These are phyloP conservation scores for Anisognathus igniventris DNA, from an alignment of 2,797 vertebrate species.

Conservation along the genomic window DNA sequence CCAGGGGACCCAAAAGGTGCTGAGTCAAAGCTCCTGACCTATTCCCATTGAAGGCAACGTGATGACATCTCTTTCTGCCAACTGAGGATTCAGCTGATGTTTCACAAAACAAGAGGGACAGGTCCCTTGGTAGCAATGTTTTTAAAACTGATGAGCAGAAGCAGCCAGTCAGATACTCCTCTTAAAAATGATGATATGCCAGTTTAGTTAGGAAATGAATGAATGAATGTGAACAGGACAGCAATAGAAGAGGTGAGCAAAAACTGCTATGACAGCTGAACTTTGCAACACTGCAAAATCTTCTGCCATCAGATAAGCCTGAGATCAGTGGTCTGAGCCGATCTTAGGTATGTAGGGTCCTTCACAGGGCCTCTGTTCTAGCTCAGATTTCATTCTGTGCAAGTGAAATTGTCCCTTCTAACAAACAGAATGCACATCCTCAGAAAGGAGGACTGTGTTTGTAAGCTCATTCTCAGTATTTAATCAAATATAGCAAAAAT, in stretches of 20 bases:
- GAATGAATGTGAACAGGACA: background rate
- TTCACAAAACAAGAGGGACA: background rate
- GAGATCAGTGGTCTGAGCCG: background rate
- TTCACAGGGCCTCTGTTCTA: background rate
- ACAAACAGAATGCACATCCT: background rate
- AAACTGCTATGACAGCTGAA: background rate
- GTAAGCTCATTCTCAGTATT: background rate
- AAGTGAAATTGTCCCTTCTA: background rate
- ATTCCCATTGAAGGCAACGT: background rate
- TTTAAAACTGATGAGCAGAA: conserved; percentile 18
- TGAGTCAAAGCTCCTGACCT: background rate
- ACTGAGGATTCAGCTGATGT: background rate
- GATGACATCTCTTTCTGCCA: background rate
- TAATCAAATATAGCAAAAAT: background rate
- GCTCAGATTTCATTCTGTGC: background rate
- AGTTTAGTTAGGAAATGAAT: background rate
- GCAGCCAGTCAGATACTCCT: background rate
- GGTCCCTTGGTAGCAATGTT: background rate
- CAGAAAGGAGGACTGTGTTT: background rate
- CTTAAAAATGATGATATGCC: background rate
- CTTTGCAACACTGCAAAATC: background rate
- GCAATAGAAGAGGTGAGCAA: background rate
- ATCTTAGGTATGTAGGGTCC: background rate
- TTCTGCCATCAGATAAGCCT: background rate
- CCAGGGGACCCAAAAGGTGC: background rate